Evolutionary conservation across 37 sponge, comb jelly and placozoan genomes (phyloP), one percentile per base, ranked within the genome.

Genomic region (Aphrocallistes beatrix): DNA sequence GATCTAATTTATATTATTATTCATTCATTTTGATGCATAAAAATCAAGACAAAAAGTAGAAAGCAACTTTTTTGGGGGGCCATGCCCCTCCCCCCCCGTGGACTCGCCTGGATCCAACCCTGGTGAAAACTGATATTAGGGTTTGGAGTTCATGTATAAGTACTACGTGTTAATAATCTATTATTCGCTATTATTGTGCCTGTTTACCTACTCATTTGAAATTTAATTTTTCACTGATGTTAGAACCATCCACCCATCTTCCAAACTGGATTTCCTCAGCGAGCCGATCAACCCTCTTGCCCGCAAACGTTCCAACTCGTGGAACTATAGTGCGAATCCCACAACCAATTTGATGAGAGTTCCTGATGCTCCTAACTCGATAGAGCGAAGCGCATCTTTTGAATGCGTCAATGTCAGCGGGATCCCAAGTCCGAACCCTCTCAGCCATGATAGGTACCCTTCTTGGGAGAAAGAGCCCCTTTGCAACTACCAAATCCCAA

Each of bases 371-470:
- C n/a, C n/a, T n/a, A 60, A 32, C 34, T 28, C 75, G 17, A 60
- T 60, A 60, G 75, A 60, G 75, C 10, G 75, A 13, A 60, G 75
- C n/a, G 75, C 75, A 8, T 60, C 75, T 60, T 19, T 60, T 32
- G 75, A 60, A 30, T 60, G 75, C n/a, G 75, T 60, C 75, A 60
- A 60, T 60, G 75, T 6, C 75, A 60, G n/a, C 34, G 75, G 75
- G 6, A 60, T 60, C 25, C n/a, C 75, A 19, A 32, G 32, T 60
- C 75, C 75, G 8, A 19, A 60, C 6, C 75, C 8, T 30, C 75
- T 6, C 34, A 30, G 1, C 6, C 75, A 60, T 30, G 75, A 60
- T 13, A 60, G 75, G n/a, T 60, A 60, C 75, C 75, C 75, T 13
- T 60, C 75, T 13, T 60, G 75, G 75, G 75, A 13, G 34, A 60